Evolutionary conservation across 2,888 invertebrate genomes (phyloP), one percentile per base, ranked within the genome.

Genomic region (Zygaena filipendulae): DNA sequence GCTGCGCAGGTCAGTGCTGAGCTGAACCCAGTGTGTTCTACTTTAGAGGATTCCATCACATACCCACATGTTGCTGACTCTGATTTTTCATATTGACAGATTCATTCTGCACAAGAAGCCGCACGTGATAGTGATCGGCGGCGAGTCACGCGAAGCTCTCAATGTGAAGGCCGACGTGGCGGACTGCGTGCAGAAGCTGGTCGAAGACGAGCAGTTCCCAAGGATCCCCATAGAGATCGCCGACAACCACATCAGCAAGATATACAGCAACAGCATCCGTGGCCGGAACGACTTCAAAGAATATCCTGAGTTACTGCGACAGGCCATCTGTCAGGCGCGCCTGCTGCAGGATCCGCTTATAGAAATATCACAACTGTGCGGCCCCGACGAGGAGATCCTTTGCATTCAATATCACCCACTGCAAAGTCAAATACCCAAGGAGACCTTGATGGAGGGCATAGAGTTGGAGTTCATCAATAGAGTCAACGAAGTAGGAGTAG

Each of bases 401-500:
- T 97, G 97, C 56, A 84, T 99, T 13, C 85, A 94, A 30, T 97
- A 93, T 58, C 97, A 99, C 64, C 84, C 92, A 0, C 63, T 97
- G 23, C 87, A 91, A 70, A 91, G 91, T 54, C 89, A 91, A 52
- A 64, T 92, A 32, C 64, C 86, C 1, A 93, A 93, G 53, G 97
- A 97, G 32, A 92, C 93, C 27, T 72, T 98, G 23, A 64, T 94
- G 2, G 92, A 93, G 48, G 90, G 90, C 19, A 81, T 98, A 3
- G 88, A 91, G 39, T 69, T 95, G 29, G 97, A 98, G 77, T 92
- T 92, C 52, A 92, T 98, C 2, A 97, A 97, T 59, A 84, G 95
- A 29, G 93, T 97, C 0, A 99, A 98, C 59, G 98, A 98, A 82
- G 97, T 98, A 1, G 98, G 98, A 4, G 95, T 99, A 0, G 98